These are phyloP conservation scores for Erinaceus europaeus DNA, from an alignment of 2,113 vertebrate genomes.

Conservation along the genomic window DNA sequence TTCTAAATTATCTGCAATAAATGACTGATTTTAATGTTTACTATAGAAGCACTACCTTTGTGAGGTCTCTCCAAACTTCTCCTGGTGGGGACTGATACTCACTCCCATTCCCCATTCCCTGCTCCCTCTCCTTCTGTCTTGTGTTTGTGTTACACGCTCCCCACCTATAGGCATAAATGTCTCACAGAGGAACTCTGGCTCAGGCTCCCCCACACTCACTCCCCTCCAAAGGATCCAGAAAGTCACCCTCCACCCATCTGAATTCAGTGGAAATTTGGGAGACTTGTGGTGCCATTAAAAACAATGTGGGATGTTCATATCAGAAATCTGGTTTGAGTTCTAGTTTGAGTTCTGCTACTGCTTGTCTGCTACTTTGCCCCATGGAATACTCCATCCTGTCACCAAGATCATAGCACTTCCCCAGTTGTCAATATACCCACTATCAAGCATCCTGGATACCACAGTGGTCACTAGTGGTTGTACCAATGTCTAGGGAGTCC, in stretches of 20 bases:
- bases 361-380: not conserved
- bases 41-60: too few species aligned
- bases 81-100: not conserved
- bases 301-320: accelerated
- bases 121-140: not conserved
- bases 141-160: not conserved
- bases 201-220: not conserved
- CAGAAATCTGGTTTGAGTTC: not conserved
- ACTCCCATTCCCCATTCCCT: accelerated
- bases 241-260: not conserved
- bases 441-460: not conserved
- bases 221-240: not conserved
- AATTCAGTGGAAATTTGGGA: not conserved
- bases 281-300: accelerated
- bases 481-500: not conserved
- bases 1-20: not conserved
- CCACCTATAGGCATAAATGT: not conserved
- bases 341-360: not conserved
- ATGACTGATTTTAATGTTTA: not conserved
- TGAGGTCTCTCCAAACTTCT: too few species aligned
- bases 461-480: not conserved
- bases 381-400: not conserved
- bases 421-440: not conserved
- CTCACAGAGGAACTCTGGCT: not conserved
- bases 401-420: not conserved